Conservation (phyloP, 2,888 invertebrate genomes). For the Drosophila ochracea region DNA sequence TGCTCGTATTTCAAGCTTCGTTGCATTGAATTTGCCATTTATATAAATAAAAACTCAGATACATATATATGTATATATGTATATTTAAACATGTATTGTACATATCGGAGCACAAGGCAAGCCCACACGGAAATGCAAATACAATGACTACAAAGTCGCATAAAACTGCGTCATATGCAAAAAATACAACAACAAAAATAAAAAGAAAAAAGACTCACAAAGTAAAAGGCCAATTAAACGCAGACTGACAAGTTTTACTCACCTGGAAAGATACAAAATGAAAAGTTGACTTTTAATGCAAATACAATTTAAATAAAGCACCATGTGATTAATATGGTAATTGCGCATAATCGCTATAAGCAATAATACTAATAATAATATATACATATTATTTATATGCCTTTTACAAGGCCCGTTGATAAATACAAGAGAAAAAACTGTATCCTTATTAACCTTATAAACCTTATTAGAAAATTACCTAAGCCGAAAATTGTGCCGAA, state of each 20-base stretch:
- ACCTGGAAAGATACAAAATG: constrained; percentile 70
- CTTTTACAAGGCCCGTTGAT: not conserved
- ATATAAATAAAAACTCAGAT: not conserved
- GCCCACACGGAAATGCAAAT: constrained; percentile 68
- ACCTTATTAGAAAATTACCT: not conserved
- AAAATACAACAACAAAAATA: not conserved
- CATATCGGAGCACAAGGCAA: constrained; percentile 55
- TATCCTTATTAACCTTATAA: too few relatives aligned
- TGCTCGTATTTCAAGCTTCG: constrained; percentile 15
- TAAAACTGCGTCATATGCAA: constrained; percentile 46
- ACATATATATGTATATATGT: not conserved
- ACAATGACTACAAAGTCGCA: constrained; percentile 35
- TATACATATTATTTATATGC: constrained; percentile 61
- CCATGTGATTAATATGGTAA: constrained; percentile 38
- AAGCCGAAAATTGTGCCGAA: too few relatives aligned
- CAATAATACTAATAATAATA: not conserved
- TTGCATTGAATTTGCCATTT: constrained; percentile 27
- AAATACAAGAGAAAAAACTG: not conserved
- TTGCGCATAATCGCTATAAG: not conserved
- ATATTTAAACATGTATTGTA: constrained; percentile 12
- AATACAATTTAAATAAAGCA: constrained; percentile 40
- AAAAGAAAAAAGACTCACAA: constrained; percentile 21
- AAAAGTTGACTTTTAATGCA: constrained; percentile 31
- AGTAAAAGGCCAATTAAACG: constrained; percentile 48
- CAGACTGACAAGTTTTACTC: constrained; percentile 66